Conservation (phyloP, 2,797 vertebrate species). For the Meriones psammophilus region DNA sequence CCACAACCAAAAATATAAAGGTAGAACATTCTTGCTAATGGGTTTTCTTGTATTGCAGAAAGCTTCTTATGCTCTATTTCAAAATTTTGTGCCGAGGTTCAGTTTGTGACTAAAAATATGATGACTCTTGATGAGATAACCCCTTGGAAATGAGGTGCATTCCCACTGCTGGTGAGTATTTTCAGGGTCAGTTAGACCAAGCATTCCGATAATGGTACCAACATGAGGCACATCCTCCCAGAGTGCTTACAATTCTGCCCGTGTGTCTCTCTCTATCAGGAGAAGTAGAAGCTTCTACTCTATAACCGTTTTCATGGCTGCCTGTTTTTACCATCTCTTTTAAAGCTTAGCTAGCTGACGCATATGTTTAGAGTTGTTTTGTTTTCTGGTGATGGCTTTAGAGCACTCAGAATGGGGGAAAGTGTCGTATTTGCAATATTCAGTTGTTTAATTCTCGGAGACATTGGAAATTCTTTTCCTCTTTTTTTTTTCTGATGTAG, state of each 20-base stretch:
- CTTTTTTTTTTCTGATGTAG: background rate
- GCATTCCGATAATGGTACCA: background rate
- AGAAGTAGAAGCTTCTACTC: background rate
- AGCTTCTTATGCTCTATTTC: background rate
- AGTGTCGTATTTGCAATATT: background rate
- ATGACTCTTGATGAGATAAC: background rate
- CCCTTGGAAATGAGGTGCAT: background rate
- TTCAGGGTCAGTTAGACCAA: background rate
- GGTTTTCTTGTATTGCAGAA: background rate
- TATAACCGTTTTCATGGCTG: background rate
- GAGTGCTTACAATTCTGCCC: background rate
- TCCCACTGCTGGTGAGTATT: background rate
- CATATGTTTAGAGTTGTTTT: background rate
- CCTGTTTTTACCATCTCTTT: background rate
- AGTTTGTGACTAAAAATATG: background rate
- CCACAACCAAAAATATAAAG: background rate
- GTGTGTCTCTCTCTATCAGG: background rate
- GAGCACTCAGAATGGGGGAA: background rate
- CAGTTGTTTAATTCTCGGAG: background rate
- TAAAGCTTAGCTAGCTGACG: background rate
- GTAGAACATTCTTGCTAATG: background rate
- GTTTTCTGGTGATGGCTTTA: background rate
- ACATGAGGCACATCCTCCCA: background rate
- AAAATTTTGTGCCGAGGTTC: background rate
- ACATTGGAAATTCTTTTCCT: background rate